Evolutionary conservation across 2,888 invertebrate genomes (phyloP), one percentile per base, ranked within the genome.

Genomic region (Monochamus alternatus): DNA sequence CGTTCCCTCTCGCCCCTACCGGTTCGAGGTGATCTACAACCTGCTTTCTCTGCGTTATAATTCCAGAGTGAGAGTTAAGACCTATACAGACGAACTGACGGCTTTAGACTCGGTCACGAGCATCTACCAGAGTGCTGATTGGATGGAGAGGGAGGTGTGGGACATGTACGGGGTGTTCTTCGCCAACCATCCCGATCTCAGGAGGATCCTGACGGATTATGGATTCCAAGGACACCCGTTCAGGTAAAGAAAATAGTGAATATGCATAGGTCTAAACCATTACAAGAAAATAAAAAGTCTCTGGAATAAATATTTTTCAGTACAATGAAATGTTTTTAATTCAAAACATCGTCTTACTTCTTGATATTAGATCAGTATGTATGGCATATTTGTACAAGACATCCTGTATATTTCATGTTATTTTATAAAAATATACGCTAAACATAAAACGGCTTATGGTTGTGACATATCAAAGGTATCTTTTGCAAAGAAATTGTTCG

Each of bases 151-250:
- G 80, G 97, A 97, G 89, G 94, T 98, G 71, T 99, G 97, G 96
- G 99, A 99, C 87, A 97, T 99, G 98, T 99, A 92, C 88, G 99
- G 99, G 58, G 96, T 99, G 10, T 98, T 97, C 91, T 99, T 99
- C 90, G 93, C 95, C 8, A 97, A 98, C 88, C 99, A 99, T 89
- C 98, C 99, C 0, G 99, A 99, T 90, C 91, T 99, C 75, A 93
- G 99, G 73, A 92, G 99, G 81, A 98, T 99, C 85, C 91, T 99
- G 63, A 99, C 99, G 43, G 99, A 99, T 89, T 99, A 99, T 89
- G 99, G 99, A 0, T 99, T 99, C 89, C 97, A 99, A 89, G 99
- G 99, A 2, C 98, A 99, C 91, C 99, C 99, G 3, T 93, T 98
- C 88, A 93, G 71, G 71, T 71, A 52, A 30, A n/a, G 8, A 22